These are phyloP conservation scores for Hydrozoanthus gracilis DNA, from an alignment of 92 coral and sea anemone genomes.

Conservation along the genomic window DNA sequence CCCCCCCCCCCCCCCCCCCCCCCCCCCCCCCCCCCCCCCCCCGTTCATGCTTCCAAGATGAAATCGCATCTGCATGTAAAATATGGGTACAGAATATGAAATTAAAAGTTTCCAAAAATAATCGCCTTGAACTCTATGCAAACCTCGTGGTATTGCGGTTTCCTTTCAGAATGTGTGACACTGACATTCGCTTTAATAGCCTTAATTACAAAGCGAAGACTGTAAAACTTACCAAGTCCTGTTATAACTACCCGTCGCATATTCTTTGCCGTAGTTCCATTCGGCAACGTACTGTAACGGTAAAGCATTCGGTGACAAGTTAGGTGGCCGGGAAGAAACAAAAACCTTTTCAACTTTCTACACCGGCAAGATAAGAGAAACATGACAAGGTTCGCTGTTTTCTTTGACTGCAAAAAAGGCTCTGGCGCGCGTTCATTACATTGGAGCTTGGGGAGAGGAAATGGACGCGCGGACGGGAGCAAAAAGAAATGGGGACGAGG, in stretches of 20 bases:
- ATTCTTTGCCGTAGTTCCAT: neutral
- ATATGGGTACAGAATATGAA: too few relatives aligned
- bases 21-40: too few relatives aligned
- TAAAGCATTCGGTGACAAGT: neutral
- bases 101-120: too few relatives aligned
- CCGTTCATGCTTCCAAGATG: too few relatives aligned
- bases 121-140: neutral
- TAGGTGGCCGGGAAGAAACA: neutral
- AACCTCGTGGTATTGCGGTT: neutral
- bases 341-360: neutral
- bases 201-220: neutral
- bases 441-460: too few relatives aligned
- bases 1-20: too few relatives aligned
- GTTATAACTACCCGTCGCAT: slow-evolving; percentile 6
- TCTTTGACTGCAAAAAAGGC: too few relatives aligned
- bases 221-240: slow-evolving; percentile 11
- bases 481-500: too few relatives aligned
- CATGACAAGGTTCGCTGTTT: neutral
- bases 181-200: neutral
- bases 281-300: neutral
- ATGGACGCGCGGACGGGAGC: too few relatives aligned
- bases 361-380: neutral
- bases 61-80: too few relatives aligned
- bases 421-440: too few relatives aligned
- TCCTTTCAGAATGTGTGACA: neutral